These are phyloP conservation scores for Melanostigma gelatinosum DNA, from an alignment of 2,113 vertebrate species.

Conservation along the genomic window DNA sequence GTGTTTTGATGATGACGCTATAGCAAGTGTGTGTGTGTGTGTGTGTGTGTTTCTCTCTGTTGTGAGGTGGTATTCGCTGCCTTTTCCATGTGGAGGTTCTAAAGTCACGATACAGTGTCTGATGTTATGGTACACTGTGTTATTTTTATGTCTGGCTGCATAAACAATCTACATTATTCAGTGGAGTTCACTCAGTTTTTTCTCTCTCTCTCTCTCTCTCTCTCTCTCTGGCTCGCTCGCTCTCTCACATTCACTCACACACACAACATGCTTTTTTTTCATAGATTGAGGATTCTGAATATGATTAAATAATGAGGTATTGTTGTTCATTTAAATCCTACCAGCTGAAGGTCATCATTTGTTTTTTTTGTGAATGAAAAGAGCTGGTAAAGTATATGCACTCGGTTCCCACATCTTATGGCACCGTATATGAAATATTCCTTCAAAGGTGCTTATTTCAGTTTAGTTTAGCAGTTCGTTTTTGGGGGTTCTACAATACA, in stretches of 20 bases:
- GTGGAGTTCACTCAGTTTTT: background rate
- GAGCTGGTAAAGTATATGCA: background rate
- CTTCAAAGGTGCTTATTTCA: background rate
- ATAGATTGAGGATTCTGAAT: background rate
- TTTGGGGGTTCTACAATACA: background rate
- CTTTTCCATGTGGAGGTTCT: background rate
- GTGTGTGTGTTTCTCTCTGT: background rate
- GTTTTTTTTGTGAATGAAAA: background rate
- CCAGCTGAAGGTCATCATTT: background rate
- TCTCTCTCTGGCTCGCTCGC: background rate
- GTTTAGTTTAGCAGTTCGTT: background rate
- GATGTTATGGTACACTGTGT: background rate
- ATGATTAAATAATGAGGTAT: background rate
- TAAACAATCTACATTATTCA: conserved; percentile 30
- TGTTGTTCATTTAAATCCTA: background rate
- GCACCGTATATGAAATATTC: background rate
- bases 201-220: background rate
- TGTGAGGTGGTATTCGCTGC: background rate
- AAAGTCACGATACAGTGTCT: background rate
- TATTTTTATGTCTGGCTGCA: background rate
- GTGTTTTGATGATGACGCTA: background rate
- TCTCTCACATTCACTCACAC: background rate
- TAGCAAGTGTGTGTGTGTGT: background rate
- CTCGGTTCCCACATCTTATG: background rate
- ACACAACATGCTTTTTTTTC: background rate